Conservation (phyloP, 2,113 vertebrate species). For the Corythaixoides concolor region DNA sequence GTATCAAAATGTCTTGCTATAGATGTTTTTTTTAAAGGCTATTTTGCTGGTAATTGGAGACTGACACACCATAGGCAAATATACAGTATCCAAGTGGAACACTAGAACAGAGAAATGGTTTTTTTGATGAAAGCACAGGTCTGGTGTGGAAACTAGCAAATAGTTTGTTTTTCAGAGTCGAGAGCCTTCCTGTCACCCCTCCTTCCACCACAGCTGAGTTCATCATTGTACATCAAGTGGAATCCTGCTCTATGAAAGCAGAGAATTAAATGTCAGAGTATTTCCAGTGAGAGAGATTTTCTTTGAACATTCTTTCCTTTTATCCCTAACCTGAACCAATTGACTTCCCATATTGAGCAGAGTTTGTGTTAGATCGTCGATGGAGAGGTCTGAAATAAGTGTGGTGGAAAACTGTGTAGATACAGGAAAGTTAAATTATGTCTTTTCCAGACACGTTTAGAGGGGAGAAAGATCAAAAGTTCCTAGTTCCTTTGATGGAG, state of each 20-base stretch:
- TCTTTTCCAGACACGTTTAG: not conserved
- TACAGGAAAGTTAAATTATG: not conserved
- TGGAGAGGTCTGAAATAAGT: not conserved
- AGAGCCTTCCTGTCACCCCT: not conserved
- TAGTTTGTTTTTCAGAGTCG: not conserved
- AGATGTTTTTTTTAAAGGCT: not conserved
- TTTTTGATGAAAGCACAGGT: not conserved
- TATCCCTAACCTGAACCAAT: not conserved
- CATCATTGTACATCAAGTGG: not conserved
- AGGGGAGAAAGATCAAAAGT: not conserved
- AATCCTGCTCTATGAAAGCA: not conserved
- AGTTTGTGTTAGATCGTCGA: not conserved
- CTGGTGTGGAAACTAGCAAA: not conserved
- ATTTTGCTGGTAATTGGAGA: not conserved
- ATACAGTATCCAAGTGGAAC: accelerated
- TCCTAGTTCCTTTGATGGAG: not conserved
- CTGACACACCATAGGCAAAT: not conserved
- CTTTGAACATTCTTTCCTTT: not conserved
- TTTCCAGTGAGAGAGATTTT: not conserved
- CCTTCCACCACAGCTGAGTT: not conserved
- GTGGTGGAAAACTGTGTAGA: not conserved
- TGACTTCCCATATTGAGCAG: not conserved
- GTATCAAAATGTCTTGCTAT: not conserved
- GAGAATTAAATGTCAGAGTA: not conserved
- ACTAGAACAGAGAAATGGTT: not conserved